Evolutionary conservation across 2,113 vertebrate genomes (phyloP).

Genomic region (Hippocampus comes): DNA sequence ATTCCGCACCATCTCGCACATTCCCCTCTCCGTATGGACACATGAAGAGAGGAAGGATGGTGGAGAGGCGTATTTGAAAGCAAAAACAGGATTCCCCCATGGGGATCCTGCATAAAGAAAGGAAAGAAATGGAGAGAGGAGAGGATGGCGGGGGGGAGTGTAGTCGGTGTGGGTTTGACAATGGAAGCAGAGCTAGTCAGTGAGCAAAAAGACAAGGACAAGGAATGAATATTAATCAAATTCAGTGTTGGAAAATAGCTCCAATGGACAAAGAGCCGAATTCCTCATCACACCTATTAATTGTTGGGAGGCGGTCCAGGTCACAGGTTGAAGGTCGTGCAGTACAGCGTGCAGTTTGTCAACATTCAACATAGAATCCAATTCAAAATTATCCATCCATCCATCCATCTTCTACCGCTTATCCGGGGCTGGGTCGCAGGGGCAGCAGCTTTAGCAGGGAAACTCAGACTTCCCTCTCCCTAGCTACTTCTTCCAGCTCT

Average conservation of each 20-base stretch:
- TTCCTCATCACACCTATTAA: conserved; percentile 27
- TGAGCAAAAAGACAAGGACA: conserved; percentile 61
- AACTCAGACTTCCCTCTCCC: too few relatives aligned
- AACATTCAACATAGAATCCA: background rate
- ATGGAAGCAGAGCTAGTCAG: conserved; percentile 67
- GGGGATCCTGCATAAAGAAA: conserved; percentile 66
- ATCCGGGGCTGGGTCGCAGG: too few relatives aligned
- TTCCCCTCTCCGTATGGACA: conserved; percentile 58
- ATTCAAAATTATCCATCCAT: background rate
- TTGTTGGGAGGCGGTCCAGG: background rate
- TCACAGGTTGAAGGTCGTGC: background rate
- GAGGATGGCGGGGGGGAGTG: conserved; percentile 33
- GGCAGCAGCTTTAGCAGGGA: too few relatives aligned
- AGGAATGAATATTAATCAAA: conserved; percentile 65
- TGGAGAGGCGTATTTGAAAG: conserved; percentile 70
- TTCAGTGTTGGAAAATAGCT: conserved; percentile 46
- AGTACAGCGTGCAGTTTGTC: background rate
- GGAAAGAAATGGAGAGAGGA: conserved; percentile 54
- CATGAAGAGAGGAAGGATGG: conserved; percentile 64
- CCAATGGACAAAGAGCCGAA: conserved; percentile 67
- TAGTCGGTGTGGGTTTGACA: conserved; percentile 44
- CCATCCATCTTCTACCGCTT: too few relatives aligned
- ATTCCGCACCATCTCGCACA: conserved; percentile 43
- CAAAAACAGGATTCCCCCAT: conserved; percentile 70
- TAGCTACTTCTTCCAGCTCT: too few relatives aligned